These are phyloP conservation scores for Chloroceryle inda DNA, from an alignment of 2,797 vertebrate genomes.

Conservation along the genomic window DNA sequence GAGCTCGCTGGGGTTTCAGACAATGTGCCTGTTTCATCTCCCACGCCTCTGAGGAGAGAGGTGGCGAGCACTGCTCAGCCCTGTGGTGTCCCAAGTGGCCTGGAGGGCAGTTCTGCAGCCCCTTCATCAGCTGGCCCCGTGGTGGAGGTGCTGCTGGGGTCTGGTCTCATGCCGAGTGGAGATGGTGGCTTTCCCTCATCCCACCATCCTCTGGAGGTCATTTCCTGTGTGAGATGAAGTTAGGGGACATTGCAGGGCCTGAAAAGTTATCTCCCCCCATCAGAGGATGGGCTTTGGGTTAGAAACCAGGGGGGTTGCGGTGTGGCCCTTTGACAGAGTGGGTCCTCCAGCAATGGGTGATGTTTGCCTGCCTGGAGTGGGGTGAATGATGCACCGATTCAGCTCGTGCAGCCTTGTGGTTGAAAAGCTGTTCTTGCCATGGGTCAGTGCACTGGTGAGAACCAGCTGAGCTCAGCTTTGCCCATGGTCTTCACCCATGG, in stretches of 20 bases:
- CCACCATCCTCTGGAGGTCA: fast-evolving
- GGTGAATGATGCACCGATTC: fast-evolving
- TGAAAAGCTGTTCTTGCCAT: not conserved
- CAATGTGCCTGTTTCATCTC: not conserved
- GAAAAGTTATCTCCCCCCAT: not conserved
- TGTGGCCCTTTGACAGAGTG: fast-evolving
- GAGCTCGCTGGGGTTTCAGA: not conserved
- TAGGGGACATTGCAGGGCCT: not conserved
- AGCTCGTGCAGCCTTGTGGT: fast-evolving
- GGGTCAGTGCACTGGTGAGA: not conserved
- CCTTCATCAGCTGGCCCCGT: fast-evolving
- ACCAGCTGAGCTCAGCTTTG: not conserved
- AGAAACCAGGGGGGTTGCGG: fast-evolving
- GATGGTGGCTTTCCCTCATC: fast-evolving
- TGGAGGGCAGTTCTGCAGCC: fast-evolving
- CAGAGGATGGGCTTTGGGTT: not conserved
- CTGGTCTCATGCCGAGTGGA: not conserved
- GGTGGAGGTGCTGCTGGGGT: fast-evolving
- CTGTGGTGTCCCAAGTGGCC: not conserved
- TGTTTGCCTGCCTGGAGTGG: not conserved
- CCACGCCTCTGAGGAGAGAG: fast-evolving
- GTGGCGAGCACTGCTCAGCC: not conserved
- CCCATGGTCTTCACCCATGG: fast-evolving
- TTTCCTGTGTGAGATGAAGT: not conserved
- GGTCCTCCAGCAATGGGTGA: fast-evolving